Evolutionary conservation across 2,113 vertebrate genomes (phyloP), one percentile per base, ranked within the genome.

Genomic region (Bucco capensis): DNA sequence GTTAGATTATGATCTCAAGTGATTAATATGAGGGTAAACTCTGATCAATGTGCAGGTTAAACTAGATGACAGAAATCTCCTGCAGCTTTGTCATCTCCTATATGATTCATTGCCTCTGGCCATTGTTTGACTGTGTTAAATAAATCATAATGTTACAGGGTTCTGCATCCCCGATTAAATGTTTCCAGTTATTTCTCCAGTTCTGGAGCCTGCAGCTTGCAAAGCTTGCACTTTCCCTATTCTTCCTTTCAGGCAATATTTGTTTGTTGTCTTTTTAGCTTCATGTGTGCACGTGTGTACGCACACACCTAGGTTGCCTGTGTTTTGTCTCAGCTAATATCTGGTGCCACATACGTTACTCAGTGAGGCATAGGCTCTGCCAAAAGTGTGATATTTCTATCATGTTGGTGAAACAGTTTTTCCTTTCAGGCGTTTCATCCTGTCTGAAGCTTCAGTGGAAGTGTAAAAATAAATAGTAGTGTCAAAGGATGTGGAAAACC

Each of bases 1-100:
- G 88, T 96, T 95, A 83, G 94, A 82, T 94, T 93, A 92, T 0
- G 14, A 75, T 83, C 80, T 85, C 28, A 67, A n/a, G 81, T 90
- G 84, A 95, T 96, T 94, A 95, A 94, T 95, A 94, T 8, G 38
- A 46, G 90, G 93, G 69, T 86, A 86, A 93, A 86, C 64, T 83
- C 89, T 92, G 91, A 93, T 91, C 93, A 93, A 74, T 89, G 80
- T 74, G 61, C 74, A 91, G 83, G 87, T 95, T 91, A 86, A 91
- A 82, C 77, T 13, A 87, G 84, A 81, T 95, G 90, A 85, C 21
- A 2, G 87, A 88, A 88, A 75, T 96, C 89, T 89, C 62, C 50
- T 89, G 78, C 77, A 95, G 86, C 77, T 90, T 87, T 96, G 82
- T 91, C 83, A 61, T 95, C 86, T 94, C 65, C 56, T 58, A 0